Base-by-base conservation (phyloP, 92 coral and sea anemone species). In the Blastomussa wellsi region DNA sequence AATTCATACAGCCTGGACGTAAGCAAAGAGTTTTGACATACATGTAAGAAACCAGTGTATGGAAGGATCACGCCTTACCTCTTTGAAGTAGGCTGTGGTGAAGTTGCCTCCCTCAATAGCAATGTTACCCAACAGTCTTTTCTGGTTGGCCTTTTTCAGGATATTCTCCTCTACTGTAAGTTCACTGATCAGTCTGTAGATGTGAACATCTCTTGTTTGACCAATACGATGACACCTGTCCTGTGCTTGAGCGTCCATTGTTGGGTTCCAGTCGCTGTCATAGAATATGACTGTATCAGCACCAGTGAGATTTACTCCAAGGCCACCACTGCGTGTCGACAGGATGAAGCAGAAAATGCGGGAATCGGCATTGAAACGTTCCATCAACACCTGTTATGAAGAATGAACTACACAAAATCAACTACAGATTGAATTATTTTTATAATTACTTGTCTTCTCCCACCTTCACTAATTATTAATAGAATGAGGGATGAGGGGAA, bases 211-310 rank as follows among this genome's bases (percentile, higher is more conserved):
- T 86, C 95, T 93, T 51, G 98, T 96, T 92, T 96, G 98, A 77
- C 98, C 98, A 80, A 96, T 96, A 67, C 98, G 95, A 75, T 96
- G 98, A 72, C 98, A 96, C 24, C 98, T 91, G 89, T 96, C 98
- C 72, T 96, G 98, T 13, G 98, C 98, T 81, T 96, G 98, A 20
- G 98, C 98, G 86, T 96, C 98, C 98, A 96, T 96, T 10, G 98
- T 94, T 5, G 98, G 98, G 32, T 96, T 96, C 98, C 98, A 96
- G 84, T 96, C 98, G 78, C 98, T 96, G 72, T 96, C 98, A 83
- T 94, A 94, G 87, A 96, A 96, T 72, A 96, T 90, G 67, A 96
- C 98, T 2, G 98, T 96, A 81, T 96, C 98, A 35, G 98, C 98
- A 19, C 98, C 98, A 82, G 98, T 96, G 17, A 96, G 89, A 79